Evolutionary conservation across 2,888 invertebrate genomes (phyloP), one percentile per base, ranked within the genome.

Genomic region (Chaetoderma sp.): DNA sequence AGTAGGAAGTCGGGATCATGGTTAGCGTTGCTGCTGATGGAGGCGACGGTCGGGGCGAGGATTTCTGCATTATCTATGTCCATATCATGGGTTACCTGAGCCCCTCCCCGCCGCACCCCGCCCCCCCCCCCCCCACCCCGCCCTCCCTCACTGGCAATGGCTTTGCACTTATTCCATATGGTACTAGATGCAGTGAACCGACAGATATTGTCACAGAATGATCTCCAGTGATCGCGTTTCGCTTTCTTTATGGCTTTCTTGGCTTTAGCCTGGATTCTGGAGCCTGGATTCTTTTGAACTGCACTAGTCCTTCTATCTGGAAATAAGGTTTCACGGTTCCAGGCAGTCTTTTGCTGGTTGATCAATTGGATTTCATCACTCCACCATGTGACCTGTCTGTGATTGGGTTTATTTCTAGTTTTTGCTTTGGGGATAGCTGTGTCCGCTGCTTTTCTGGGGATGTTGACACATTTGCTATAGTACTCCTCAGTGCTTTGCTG

Each of bases 341-440:
- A 32, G 13, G 28, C 27, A n/a, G 18, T 25, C 23, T 52, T 52
- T 2, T 33, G 13, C 13, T 28, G 16, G 28, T 32, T 4, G 4
- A 52, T 52, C 28, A 33, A 28, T 2, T 30, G 4, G 13, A 1
- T 27, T 4, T 52, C 28, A 2, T 52, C 52, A 18, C 10, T 52
- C 52, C 52, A 52, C 52, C 52, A 52, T 3, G 52, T 28, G n/a
- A 27, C 52, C 16, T 28, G 52, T 3, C 28, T 32, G 28, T 52
- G 28, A 30, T 8, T 4, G 6, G 21, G 3, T 13, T 16, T 21
- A 4, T 47, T 47, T 18, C 49, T 27, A 25, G 49, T 16, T n/a
- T n/a, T 13, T 23, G 21, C 4, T 30, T 52, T 27, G 16, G 52
- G 27, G 21, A 28, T 4, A 10, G 13, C 21, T 52, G 16, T 16